Base-by-base conservation (phyloP, 2,888 invertebrate species). In the Amphipoea lucens region DNA sequence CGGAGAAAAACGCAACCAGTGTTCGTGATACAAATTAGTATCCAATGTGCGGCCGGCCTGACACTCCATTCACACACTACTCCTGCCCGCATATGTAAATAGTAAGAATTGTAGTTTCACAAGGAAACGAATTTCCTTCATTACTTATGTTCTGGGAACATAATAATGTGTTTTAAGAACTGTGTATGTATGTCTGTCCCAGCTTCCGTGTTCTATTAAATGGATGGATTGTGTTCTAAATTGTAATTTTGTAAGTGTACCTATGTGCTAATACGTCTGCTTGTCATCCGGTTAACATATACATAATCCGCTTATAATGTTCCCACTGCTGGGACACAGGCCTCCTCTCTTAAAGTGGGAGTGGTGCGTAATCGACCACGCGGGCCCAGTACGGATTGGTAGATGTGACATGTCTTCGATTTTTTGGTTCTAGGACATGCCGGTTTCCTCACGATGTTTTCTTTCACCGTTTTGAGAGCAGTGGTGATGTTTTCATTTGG, bases 91-190 rank as follows among this genome's bases (percentile, higher is more conserved):
- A 66, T 51, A 86, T 80, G 69, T 77, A 82, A 81, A 82, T 86
- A 81, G 89, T 89, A 84, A 87, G 90, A 90, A 89, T 89, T 85
- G 88, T 81, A 81, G 84, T 90, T 86, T 76, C 82, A 88, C 88
- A 87, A 93, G 94, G 94, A 95, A 94, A 92, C 85, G 86, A 86
- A 92, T 92, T 94, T 95, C 95, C 95, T 95, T 84, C 88, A 86
- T 80, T 79, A 75, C 77, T 80, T 75, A 73, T 76, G 69, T 95
- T 95, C 95, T 81, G 3, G 74, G 95, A 95, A 96, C 90, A 92
- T 92, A 90, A 72, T 82, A 84, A 87, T 79, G 90, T 76, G 79
- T 92, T 91, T 90, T 78, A 78, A 82, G 91, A 90, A 91, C 79
- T 86, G 84, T 79, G 74, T 74, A 81, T 74, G 79, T 88, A 84